phyloP scores from a whole-genome alignment of 2,113 vertebrate genomes.

The Nipponia nippon region DNA sequence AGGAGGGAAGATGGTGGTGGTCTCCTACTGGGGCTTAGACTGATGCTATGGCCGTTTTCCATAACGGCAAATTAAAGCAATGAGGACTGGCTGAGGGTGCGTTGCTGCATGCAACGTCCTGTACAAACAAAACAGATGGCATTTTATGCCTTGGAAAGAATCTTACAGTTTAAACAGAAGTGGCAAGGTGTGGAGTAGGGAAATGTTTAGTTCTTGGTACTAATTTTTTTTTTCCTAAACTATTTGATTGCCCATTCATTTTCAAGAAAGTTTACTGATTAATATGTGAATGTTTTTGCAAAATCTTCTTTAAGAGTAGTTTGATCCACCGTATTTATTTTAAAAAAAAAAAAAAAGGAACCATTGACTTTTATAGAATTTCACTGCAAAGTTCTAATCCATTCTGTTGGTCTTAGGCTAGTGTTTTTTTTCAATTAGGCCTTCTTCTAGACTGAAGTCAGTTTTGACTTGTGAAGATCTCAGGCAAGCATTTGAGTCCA shows the following conservation, averaged over 20 bases:
- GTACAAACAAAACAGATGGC: neutral
- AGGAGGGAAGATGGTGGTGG: neutral
- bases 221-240: fast-evolving
- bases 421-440: neutral
- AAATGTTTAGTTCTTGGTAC: neutral
- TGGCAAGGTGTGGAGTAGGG: neutral
- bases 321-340: neutral
- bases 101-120: fast-evolving
- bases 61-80: fast-evolving
- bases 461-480: neutral
- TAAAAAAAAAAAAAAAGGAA: neutral
- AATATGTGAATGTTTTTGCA: neutral
- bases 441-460: neutral
- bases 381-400: neutral
- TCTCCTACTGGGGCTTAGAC: neutral
- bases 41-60: neutral
- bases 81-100: neutral
- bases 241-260: neutral
- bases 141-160: neutral
- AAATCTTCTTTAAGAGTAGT: neutral
- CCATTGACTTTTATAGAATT: neutral
- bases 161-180: neutral
- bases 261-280: neutral
- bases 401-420: neutral
- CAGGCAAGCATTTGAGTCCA: neutral